Evolutionary conservation across 2,113 vertebrate genomes (phyloP).

Genomic region (Clarias gariepinus): DNA sequence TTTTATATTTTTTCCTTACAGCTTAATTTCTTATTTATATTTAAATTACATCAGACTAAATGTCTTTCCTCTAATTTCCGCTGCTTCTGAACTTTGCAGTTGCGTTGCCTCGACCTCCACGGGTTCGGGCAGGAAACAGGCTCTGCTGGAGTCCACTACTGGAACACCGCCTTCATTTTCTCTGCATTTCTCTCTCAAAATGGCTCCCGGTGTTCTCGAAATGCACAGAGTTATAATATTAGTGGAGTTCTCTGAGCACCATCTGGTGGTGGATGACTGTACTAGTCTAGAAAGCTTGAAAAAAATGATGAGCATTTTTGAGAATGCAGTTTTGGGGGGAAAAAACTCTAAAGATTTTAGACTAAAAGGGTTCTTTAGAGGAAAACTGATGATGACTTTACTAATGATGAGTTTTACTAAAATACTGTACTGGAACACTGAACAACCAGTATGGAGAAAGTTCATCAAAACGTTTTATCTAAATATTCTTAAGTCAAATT

Average conservation of each 20-base stretch:
- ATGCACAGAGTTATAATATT: neutral
- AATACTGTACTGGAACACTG: neutral
- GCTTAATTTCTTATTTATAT: neutral
- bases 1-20: neutral
- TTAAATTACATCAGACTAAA: neutral
- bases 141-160: neutral
- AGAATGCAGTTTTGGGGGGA: no score
- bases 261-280: conserved; percentile 21
- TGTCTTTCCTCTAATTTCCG: neutral
- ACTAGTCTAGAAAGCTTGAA: neutral
- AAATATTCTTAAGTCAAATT: neutral
- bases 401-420: neutral
- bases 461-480: neutral
- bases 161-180: conserved; percentile 15
- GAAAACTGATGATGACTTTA: neutral
- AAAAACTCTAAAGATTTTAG: no score
- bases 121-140: neutral
- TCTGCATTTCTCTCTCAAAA: conserved; percentile 18
- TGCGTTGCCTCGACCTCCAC: neutral
- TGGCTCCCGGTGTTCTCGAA: neutral
- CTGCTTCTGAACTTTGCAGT: neutral
- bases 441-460: neutral
- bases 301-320: no score
- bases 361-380: neutral
- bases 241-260: neutral